Base-by-base conservation (phyloP, 2,797 vertebrate genomes). In the Pseudocheirus occidentalis region DNA sequence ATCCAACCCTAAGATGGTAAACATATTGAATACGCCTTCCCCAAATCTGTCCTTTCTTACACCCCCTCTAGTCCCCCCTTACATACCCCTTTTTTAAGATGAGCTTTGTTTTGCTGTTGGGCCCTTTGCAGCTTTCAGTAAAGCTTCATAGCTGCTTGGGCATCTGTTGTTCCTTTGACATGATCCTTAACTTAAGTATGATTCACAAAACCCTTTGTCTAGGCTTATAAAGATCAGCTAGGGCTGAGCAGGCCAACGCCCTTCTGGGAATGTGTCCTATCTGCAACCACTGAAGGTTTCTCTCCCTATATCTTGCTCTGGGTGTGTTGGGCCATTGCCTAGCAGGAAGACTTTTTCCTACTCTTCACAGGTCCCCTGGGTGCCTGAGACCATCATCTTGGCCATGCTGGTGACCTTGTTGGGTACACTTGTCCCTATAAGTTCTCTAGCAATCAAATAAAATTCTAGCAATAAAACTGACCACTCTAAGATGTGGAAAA, bases 381-480 rank as follows among this genome's bases (percentile, higher is more conserved):
- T 57, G 21, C 92, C 96, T 97, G 97, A 95, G 95, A n/a, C 50
- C 46, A 34, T 89, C 56, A 94, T 12, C 13, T 5, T 18, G 14
- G 1, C 62, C 62, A 40, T n/a, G 5, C 34, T 7, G 31, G 34
- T n/a, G 34, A 40, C 55, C 34, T 46, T 52, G 55, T 94, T 98
- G 98, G 98, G 98, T 98, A 98, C 91, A 58, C 55, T 96, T 89
- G 59, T 81, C 94, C 94, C 96, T 98, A 94, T 94, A 96, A 93
- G 98, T 97, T 98, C 97, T 97, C 96, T 98, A 98, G 98, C 97
- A 98, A 98, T 98, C 98, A 99, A 98, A 98, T 98, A 97, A 94
- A 97, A 81, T 52, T 90, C 96, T 98, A 98, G 98, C 98, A 99
- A 98, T 98, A 99, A 98, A 98, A 95, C 97, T 94, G 97, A 97